Evolutionary conservation across 1,140 invertebrate genomes (phyloP).

Genomic region (Brachionus plicatilis): DNA sequence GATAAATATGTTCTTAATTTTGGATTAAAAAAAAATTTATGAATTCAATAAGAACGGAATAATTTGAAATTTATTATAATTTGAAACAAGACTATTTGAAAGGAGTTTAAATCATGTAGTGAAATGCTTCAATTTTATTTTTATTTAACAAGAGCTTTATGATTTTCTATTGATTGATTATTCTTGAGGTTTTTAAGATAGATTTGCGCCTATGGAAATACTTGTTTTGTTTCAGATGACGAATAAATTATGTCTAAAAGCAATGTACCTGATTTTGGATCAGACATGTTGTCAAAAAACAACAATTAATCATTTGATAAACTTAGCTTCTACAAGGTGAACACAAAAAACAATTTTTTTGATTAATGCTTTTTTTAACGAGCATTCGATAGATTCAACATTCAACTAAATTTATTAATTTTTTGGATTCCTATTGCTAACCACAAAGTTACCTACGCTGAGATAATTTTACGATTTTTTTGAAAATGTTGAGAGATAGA

Average conservation of each 20-base stretch:
- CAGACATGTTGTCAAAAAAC: neutral
- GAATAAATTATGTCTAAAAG: neutral
- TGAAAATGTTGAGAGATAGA: neutral
- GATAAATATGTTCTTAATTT: neutral
- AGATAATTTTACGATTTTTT: neutral
- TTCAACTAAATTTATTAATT: neutral
- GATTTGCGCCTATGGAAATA: neutral
- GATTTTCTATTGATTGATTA: neutral
- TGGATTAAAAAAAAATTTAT: neutral
- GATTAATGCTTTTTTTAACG: neutral
- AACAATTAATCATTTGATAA: neutral
- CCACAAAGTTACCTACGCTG: neutral
- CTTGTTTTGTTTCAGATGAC: neutral
- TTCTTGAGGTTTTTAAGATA: neutral
- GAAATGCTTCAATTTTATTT: neutral
- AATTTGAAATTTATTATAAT: constrained; percentile 1
- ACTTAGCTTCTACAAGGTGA: neutral
- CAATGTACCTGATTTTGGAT: neutral
- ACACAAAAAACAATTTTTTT: neutral
- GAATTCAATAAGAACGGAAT: neutral
- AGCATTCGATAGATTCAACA: neutral
- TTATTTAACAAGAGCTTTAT: neutral
- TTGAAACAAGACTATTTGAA: neutral
- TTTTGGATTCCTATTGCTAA: neutral
- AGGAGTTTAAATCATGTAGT: neutral